Base-by-base conservation (phyloP, 1,140 invertebrate genomes). In the Zaprionus kolodkinae region DNA sequence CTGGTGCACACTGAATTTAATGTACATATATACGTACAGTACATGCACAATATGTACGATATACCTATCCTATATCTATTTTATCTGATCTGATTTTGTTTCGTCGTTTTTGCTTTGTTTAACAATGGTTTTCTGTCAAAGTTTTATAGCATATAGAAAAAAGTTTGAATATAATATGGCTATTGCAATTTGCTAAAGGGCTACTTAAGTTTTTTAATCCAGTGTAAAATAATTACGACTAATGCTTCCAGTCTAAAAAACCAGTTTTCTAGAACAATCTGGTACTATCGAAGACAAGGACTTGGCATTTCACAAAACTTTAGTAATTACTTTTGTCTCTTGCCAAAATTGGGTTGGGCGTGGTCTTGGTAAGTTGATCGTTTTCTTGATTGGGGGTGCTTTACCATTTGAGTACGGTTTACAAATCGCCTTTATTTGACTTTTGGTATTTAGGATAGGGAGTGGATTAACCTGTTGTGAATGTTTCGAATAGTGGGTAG, bases 401-500 rank as follows among this genome's bases (percentile, higher is more conserved):
- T 40, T 3, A 54, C 11, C 30, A 50, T 27, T 50, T 17, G 82
- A 75, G 45, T 50, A 25, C 45, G 11, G 45, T 76, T 66, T 72
- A 43, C 43, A 65, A 43, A 55, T 54, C 48, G 48, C 36, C 63
- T 76, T 87, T 72, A 65, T 48, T 74, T 75, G 69, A 81, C 78
- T 86, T 69, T 78, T 81, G 78, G 45, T 77, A 85, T 86, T 85
- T 84, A n/a, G 62, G 17, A 11, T 72, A 72, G 50, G 68, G 76
- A 59, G 62, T 78, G 73, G 55, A 72, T 48, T 57, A 66, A 71
- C 61, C 67, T 65, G 62, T 56, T 61, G 62, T 33, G 15, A 56
- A 57, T 52, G 50, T 15, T 65, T 25, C 52, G 15, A 30, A 55
- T 43, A 68, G 48, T 52, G 15, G 45, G 30, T 54, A 63, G 21